phyloP scores from a whole-genome alignment of 2,797 vertebrate genomes.

The Champsocephalus gunnari region DNA sequence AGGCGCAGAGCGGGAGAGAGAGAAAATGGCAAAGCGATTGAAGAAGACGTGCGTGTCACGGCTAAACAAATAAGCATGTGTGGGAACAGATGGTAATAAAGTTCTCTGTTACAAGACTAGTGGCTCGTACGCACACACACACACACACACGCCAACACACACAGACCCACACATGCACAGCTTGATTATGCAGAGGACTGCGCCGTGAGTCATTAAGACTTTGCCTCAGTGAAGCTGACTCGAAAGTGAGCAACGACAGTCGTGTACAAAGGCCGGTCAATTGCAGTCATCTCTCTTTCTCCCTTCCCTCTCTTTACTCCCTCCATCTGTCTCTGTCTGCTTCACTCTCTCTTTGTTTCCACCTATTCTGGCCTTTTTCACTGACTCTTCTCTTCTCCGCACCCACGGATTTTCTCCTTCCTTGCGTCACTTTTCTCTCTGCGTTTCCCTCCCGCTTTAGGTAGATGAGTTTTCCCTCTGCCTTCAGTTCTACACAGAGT shows the following conservation, averaged over 20 bases:
- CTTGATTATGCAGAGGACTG: constrained; percentile 71
- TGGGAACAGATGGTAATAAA: constrained; percentile 84
- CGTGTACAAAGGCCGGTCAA: constrained; percentile 72
- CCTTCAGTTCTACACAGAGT: constrained; percentile 37
- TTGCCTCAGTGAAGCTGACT: constrained; percentile 69
- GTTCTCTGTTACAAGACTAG: constrained; percentile 78
- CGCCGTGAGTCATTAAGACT: constrained; percentile 76
- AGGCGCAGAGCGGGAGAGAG: constrained; percentile 55
- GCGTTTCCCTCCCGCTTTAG: constrained; percentile 46
- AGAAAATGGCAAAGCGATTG: constrained; percentile 70
- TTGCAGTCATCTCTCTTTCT: constrained; percentile 58
- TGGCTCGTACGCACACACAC: constrained; percentile 44
- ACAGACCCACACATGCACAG: constrained; percentile 62
- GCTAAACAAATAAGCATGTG: constrained; percentile 84
- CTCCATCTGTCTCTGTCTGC: constrained; percentile 77
- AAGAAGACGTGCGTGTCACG: constrained; percentile 77
- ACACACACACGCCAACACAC: constrained; percentile 26
- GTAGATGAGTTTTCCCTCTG: constrained; percentile 63
- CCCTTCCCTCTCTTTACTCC: constrained; percentile 59
- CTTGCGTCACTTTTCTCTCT: constrained; percentile 25
- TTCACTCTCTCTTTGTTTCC: constrained; percentile 56
- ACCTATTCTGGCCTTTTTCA: constrained; percentile 54
- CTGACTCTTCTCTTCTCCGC: constrained; percentile 44
- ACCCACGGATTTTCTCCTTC: constrained; percentile 28
- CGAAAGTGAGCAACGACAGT: constrained; percentile 75